Percentiles rank a stretch among this genome's conserved stretches.
Evolutionary conservation across 2,113 vertebrate species (phyloP).

Genomic region (Marcusenius ussheri): DNA sequence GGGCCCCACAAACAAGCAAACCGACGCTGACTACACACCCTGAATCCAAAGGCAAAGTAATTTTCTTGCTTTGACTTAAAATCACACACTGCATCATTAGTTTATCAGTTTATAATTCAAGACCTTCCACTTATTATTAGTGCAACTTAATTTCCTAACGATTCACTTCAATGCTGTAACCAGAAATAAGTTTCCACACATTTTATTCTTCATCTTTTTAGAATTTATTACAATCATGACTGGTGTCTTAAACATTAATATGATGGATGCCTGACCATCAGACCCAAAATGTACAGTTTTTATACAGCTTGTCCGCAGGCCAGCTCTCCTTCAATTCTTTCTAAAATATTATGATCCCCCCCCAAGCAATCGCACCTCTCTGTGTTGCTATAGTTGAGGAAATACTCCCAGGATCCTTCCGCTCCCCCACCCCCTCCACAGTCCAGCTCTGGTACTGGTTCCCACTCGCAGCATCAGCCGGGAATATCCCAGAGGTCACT

Average conservation of each 20-base stretch:
- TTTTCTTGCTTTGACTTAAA: background rate
- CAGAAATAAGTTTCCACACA: background rate
- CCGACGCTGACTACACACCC: background rate
- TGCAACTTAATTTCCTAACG: background rate
- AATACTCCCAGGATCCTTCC: background rate
- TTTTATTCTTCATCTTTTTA: conserved; percentile 5
- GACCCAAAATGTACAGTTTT: conserved; percentile 1
- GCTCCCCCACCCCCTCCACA: background rate
- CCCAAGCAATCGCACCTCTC: background rate
- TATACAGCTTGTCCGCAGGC: background rate
- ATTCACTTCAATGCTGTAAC: background rate
- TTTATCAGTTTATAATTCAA: background rate
- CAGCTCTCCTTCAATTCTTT: background rate
- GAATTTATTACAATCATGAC: background rate
- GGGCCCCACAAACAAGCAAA: background rate
- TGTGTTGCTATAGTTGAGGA: background rate
- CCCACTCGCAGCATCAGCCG: background rate
- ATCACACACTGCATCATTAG: background rate
- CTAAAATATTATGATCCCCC: background rate
- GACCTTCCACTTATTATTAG: background rate
- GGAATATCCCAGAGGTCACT: background rate
- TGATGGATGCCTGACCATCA: background rate
- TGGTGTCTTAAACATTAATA: background rate
- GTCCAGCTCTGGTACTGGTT: background rate
- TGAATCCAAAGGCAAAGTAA: background rate